Conservation (phyloP, 2,113 vertebrate species). For the Prionailurus viverrinus region DNA sequence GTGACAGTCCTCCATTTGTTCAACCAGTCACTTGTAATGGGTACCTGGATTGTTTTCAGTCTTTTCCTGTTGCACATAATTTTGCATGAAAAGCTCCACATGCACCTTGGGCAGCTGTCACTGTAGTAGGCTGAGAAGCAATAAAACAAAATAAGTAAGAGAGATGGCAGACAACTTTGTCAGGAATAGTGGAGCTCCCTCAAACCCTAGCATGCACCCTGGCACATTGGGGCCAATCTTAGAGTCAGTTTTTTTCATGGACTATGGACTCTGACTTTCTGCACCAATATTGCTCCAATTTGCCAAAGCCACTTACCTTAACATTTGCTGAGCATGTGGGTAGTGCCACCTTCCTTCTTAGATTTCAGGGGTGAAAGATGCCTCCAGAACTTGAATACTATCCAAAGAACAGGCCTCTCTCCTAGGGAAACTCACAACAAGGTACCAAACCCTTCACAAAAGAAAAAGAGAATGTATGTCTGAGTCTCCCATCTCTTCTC, state of each 20-base stretch:
- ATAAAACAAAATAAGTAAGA: neutral
- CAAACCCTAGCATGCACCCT: no score
- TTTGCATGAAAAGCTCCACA: neutral
- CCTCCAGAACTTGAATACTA: neutral
- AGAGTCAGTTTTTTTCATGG: neutral
- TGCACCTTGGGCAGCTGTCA: neutral
- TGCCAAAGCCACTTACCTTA: neutral
- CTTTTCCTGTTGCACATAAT: neutral
- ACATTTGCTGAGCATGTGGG: neutral
- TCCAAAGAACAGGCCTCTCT: neutral
- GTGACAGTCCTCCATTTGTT: neutral
- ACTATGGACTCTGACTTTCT: neutral
- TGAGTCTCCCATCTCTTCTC: neutral
- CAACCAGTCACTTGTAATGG: neutral
- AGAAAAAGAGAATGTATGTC: neutral
- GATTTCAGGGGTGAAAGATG: neutral
- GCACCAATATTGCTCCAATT: neutral
- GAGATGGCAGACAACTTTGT: neutral
- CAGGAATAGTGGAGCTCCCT: neutral
- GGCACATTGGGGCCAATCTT: rapidly evolving
- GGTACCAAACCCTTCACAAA: neutral
- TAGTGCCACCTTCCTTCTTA: neutral
- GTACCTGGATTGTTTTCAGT: neutral
- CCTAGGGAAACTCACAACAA: neutral
- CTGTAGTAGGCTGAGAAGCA: neutral